Evolutionary conservation across 2,888 invertebrate species (phyloP).

Genomic region (Nomada ruficornis): DNA sequence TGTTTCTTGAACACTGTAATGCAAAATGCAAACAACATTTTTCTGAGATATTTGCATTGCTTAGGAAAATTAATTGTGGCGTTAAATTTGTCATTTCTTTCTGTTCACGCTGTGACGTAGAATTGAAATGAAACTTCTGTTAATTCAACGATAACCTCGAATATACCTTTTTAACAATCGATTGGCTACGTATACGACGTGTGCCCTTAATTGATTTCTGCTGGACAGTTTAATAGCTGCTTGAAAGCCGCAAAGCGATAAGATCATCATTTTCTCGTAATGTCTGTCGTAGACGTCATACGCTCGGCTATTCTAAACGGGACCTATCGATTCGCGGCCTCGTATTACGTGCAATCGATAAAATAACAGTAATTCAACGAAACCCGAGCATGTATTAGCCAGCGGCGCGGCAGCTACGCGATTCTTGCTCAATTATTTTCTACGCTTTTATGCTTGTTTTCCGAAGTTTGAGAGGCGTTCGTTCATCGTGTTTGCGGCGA

Average conservation of each 20-base stretch:
- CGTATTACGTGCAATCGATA: conserved; percentile 63
- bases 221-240: conserved; percentile 39
- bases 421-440: conserved; percentile 63
- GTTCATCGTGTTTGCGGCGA: conserved; percentile 43
- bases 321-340: conserved; percentile 60
- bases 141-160: background rate
- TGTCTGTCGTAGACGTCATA: conserved; percentile 51
- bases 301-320: conserved; percentile 49
- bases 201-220: conserved; percentile 49
- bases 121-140: background rate
- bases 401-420: conserved; percentile 39
- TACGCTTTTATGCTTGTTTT: conserved; percentile 20
- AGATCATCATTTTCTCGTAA: conserved; percentile 63
- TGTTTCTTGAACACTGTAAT: too few species aligned
- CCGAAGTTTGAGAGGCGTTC: conserved; percentile 36
- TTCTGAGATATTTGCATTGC: too few species aligned
- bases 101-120: too few species aligned
- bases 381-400: conserved; percentile 36
- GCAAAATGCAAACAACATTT: too few species aligned
- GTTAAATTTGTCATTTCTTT: background rate
- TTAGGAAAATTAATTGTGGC: too few species aligned
- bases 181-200: conserved; percentile 4
- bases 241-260: conserved; percentile 48
- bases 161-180: conserved; percentile 9
- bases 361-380: conserved; percentile 61